phyloP scores from a whole-genome alignment of 2,797 vertebrate genomes.

The Ciconia nigra region DNA sequence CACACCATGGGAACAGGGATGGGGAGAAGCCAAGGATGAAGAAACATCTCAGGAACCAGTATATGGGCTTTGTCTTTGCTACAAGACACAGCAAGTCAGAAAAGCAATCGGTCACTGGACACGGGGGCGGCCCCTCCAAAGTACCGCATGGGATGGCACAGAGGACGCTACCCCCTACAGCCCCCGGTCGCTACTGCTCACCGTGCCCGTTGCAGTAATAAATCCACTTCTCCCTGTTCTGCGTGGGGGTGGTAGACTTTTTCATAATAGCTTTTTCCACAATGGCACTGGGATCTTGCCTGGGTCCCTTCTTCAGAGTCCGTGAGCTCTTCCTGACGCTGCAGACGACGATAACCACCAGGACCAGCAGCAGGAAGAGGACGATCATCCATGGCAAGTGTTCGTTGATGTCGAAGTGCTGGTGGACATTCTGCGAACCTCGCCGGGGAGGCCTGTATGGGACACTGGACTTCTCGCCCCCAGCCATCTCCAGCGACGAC shows the following conservation, averaged over 20 bases:
- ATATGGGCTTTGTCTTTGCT: neutral
- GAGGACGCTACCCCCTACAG: neutral
- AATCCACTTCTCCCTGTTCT: slow-evolving; percentile 92
- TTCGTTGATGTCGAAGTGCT: slow-evolving; percentile 96
- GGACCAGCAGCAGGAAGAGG: slow-evolving; percentile 89
- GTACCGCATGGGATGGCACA: rapidly evolving
- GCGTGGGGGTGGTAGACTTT: slow-evolving; percentile 78
- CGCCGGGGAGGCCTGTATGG: slow-evolving; percentile 82
- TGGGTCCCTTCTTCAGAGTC: slow-evolving; percentile 92
- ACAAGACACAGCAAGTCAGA: neutral
- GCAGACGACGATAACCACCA: slow-evolving; percentile 93
- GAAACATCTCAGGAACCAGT: neutral
- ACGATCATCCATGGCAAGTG: slow-evolving; percentile 99
- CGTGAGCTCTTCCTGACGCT: slow-evolving; percentile 91
- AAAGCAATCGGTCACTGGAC: neutral
- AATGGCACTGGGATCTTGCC: slow-evolving; percentile 93
- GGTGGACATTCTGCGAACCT: slow-evolving; percentile 81
- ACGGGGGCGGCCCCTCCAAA: neutral
- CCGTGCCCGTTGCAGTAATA: slow-evolving; percentile 94
- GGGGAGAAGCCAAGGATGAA: neutral
- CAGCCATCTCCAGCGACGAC: slow-evolving; percentile 68
- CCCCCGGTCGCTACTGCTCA: slow-evolving; percentile 64
- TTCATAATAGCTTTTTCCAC: slow-evolving; percentile 93
- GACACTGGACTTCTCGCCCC: slow-evolving; percentile 69
- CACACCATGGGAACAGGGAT: neutral